phyloP scores from a whole-genome alignment of 2,888 invertebrate genomes.

The Panopea generosa region DNA sequence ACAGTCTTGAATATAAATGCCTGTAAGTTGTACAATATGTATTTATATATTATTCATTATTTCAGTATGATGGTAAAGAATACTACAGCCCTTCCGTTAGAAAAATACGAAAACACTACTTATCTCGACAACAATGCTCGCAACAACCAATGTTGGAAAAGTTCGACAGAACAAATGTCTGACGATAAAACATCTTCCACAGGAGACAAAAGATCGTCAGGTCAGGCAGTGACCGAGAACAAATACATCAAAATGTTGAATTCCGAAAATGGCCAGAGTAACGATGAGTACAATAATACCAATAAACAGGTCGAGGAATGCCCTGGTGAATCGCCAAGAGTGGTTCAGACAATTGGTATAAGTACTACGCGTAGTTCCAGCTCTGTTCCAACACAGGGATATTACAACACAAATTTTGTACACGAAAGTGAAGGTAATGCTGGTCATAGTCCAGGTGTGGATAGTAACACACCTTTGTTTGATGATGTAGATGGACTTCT shows the following conservation, averaged over 20 bases:
- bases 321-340: neutral
- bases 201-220: too few species aligned
- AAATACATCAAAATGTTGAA: neutral
- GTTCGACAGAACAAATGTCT: neutral
- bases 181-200: neutral
- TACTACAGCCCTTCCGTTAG: too few species aligned
- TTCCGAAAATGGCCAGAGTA: neutral
- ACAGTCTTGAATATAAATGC: too few species aligned
- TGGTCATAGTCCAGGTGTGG: slow-evolving; percentile 29
- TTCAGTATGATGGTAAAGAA: too few species aligned
- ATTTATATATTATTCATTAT: too few species aligned
- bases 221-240: neutral
- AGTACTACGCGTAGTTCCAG: neutral
- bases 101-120: slow-evolving; percentile 46
- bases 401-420: slow-evolving; percentile 27
- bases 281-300: too few species aligned
- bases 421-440: slow-evolving; percentile 1
- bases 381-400: neutral
- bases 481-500: slow-evolving; percentile 35
- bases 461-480: slow-evolving; percentile 42
- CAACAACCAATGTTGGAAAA: slow-evolving; percentile 44
- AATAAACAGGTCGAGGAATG: too few species aligned
- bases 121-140: slow-evolving; percentile 63
- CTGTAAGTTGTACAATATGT: too few species aligned
- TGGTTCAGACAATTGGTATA: neutral